Evolutionary conservation across 2,113 vertebrate genomes (phyloP).

Genomic region (Emydocephalus ijimae): DNA sequence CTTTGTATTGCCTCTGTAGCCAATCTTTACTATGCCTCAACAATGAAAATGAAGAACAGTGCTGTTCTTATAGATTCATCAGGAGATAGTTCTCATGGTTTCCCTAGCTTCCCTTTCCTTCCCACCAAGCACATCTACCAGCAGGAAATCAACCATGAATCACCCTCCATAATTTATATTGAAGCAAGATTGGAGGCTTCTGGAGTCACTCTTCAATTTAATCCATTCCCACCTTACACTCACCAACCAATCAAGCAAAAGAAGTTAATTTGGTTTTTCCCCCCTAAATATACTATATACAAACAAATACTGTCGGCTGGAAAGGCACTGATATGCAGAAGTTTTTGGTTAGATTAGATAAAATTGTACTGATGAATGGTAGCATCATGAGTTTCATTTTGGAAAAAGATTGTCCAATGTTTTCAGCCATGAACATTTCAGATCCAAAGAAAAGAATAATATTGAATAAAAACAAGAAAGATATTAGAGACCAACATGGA

Average conservation of each 20-base stretch:
- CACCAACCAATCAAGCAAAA: not conserved
- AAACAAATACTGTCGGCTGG: not conserved
- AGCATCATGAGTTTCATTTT: conserved; percentile 16
- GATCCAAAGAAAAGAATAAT: not conserved
- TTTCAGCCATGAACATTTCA: conserved; percentile 4
- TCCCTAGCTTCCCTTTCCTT: not conserved
- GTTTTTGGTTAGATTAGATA: not conserved
- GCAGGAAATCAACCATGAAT: not conserved
- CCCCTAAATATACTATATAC: not conserved
- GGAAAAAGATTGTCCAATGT: not conserved
- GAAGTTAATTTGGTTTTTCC: not conserved
- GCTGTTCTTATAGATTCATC: not conserved
- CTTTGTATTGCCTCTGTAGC: not conserved
- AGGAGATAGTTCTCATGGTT: not conserved
- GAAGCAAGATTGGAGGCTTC: not conserved
- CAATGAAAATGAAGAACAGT: not conserved
- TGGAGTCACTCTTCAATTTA: not conserved
- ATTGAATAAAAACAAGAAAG: not conserved
- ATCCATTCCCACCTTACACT: not conserved
- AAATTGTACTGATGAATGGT: not conserved
- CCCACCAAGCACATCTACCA: not conserved
- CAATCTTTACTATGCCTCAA: not conserved
- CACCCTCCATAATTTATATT: not conserved
- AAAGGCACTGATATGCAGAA: not conserved
- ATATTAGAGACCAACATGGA: not conserved